Evolutionary conservation across 64 coral and sea anemone genomes (phyloP).

Genomic region (Actinia tenebrosa): DNA sequence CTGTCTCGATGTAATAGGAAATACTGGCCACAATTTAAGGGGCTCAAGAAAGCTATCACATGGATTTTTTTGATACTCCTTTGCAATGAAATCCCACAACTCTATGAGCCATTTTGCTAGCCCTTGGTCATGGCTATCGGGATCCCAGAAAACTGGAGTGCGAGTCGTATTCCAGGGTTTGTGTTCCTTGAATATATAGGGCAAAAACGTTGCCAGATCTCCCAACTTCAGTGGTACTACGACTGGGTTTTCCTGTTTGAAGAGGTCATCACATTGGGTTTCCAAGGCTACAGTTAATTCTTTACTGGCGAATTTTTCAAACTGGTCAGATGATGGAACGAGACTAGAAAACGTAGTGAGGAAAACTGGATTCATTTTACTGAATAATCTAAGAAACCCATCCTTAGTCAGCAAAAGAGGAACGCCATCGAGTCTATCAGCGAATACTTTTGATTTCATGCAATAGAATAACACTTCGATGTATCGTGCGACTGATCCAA

Average conservation of each 20-base stretch:
- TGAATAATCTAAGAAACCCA: constrained; percentile 47
- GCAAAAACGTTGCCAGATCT: background rate
- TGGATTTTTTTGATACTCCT: background rate
- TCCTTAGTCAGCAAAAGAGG: constrained; percentile 60
- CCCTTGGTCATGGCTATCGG: constrained; percentile 10
- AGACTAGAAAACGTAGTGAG: constrained; percentile 57
- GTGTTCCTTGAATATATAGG: background rate
- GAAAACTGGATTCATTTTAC: constrained; percentile 32
- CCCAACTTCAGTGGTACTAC: background rate
- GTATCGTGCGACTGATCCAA: background rate
- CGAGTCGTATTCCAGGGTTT: background rate
- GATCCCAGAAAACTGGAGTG: background rate
- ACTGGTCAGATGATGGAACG: constrained; percentile 31
- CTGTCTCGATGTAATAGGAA: constrained; percentile 42
- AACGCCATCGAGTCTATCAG: constrained; percentile 44
- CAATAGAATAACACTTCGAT: constrained; percentile 43
- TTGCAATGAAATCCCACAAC: constrained; percentile 60
- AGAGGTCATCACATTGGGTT: background rate
- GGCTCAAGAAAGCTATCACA: constrained; percentile 40
- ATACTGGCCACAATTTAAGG: constrained; percentile 62
- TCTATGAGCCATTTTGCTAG: constrained; percentile 48
- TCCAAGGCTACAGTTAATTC: background rate
- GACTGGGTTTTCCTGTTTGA: background rate
- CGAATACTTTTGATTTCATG: constrained; percentile 47
- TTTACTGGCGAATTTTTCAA: background rate